Evolutionary conservation across 2,797 vertebrate species (phyloP), one percentile per base, ranked within the genome.

Genomic region (Silurus lanzhouensis): DNA sequence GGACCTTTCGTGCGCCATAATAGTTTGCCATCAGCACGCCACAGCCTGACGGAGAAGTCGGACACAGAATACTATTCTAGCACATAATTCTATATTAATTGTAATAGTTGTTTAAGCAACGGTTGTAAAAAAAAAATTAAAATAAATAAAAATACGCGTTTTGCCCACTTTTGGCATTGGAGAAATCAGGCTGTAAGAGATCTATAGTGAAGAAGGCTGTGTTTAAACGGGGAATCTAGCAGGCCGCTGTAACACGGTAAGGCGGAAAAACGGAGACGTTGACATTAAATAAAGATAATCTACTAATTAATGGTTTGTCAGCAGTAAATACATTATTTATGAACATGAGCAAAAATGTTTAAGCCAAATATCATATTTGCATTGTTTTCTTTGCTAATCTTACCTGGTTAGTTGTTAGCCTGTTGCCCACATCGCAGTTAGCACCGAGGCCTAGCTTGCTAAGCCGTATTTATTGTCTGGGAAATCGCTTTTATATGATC

Each of bases 161-260:
- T 55, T n/a, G 12, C 48, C 22, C 52, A 13, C 19, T 58, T 60
- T 31, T 46, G 12, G 6, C 9, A 9, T 60, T 58, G 5, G 12
- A 66, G 20, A 66, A 64, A 48, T 55, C 31, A 3, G 76, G 38
- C 6, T 58, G 2, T 64, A 72, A 19, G 2, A 58, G 46, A 46
- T 22, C 19, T 25, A 66, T 31, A n/a, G 0, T 12, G 58, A 52
- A 71, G 64, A 74, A 19, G n/a, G 10, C 22, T 60, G 67, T 46
- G 75, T 72, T n/a, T 72, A 61, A 72, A 57, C 66, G 38, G 15
- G 66, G 74, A 83, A 44, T 80, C 44, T 6, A 9, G 55, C 58
- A 86, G 85, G 85, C 85, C 85, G 75, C 85, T 14, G 27, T 83
- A 44, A 44, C 66, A 80, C n/a, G 82, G 85, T 86, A 83, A 80